Percentiles rank a stretch among this genome's conserved stretches.
Evolutionary conservation across 2,888 invertebrate species (phyloP).

Genomic region (Sarcophaga caerulescens): DNA sequence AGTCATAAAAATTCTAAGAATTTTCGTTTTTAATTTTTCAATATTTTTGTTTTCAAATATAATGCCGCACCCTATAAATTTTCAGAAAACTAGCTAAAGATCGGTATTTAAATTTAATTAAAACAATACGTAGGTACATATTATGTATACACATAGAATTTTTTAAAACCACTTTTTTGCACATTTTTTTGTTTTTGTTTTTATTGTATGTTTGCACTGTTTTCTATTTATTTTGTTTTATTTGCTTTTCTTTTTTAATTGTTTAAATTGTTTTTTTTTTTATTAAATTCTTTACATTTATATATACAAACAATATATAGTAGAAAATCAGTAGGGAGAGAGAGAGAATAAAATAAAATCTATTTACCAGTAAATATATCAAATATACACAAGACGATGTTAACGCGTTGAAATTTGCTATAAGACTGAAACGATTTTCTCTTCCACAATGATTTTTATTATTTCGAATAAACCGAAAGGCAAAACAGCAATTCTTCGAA

Average conservation of each 20-base stretch:
- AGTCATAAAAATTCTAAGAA: background rate
- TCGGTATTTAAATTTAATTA: constrained; percentile 13
- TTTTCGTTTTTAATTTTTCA: background rate
- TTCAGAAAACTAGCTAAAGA: constrained; percentile 15
- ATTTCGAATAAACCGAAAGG: constrained; percentile 37
- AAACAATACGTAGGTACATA: background rate
- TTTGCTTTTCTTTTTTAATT: constrained; percentile 21
- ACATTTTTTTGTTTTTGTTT: constrained; percentile 30
- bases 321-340: background rate
- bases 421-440: constrained; percentile 72
- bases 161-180: background rate
- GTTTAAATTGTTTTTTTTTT: constrained; percentile 5
- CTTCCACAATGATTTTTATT: constrained; percentile 71
- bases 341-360: constrained; percentile 42
- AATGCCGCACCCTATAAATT: constrained; percentile 54
- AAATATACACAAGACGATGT: constrained; percentile 45
- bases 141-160: background rate
- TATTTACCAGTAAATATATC: constrained; percentile 70
- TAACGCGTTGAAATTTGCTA: constrained; percentile 70
- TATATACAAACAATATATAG: constrained; percentile 23
- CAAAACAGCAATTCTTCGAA: background rate
- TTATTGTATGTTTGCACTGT: constrained; percentile 11
- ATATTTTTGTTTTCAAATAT: background rate
- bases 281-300: constrained; percentile 32
- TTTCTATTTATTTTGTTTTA: constrained; percentile 2